Conservation (phyloP, 92 coral and sea anemone species). For the Parazoanthus swiftii region DNA sequence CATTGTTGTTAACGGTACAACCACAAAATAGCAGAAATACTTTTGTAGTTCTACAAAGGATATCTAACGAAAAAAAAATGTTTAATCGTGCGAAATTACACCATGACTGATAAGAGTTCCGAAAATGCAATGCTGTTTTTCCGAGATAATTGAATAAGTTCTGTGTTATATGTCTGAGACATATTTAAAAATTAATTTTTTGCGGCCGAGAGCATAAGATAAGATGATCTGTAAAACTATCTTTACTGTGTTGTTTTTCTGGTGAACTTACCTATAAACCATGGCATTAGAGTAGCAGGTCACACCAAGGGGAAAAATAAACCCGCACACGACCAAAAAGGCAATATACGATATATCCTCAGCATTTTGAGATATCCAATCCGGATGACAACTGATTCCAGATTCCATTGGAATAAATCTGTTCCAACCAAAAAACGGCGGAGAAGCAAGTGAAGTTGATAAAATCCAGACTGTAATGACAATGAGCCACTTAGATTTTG, state of each 20-base stretch:
- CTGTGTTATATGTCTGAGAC: too few species aligned
- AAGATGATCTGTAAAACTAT: too few species aligned
- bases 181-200: too few species aligned
- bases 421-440: slow-evolving; percentile 36
- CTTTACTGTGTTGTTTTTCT: background rate
- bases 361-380: slow-evolving; percentile 24
- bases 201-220: too few species aligned
- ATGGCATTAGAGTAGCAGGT: slow-evolving; percentile 14
- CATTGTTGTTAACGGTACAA: too few species aligned
- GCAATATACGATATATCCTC: background rate
- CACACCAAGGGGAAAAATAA: slow-evolving; percentile 8
- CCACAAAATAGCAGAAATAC: too few species aligned
- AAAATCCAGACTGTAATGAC: background rate
- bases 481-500: background rate
- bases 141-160: too few species aligned
- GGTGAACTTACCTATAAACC: background rate
- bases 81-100: too few species aligned
- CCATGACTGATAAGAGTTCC: too few species aligned
- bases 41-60: too few species aligned
- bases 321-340: slow-evolving; percentile 10
- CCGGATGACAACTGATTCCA: slow-evolving; percentile 27
- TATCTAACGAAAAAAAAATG: too few species aligned
- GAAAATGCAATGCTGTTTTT: too few species aligned
- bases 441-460: background rate
- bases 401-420: slow-evolving; percentile 10